Evolutionary conservation across 1,140 invertebrate genomes (phyloP), one percentile per base, ranked within the genome.

Genomic region (Proales similis): DNA sequence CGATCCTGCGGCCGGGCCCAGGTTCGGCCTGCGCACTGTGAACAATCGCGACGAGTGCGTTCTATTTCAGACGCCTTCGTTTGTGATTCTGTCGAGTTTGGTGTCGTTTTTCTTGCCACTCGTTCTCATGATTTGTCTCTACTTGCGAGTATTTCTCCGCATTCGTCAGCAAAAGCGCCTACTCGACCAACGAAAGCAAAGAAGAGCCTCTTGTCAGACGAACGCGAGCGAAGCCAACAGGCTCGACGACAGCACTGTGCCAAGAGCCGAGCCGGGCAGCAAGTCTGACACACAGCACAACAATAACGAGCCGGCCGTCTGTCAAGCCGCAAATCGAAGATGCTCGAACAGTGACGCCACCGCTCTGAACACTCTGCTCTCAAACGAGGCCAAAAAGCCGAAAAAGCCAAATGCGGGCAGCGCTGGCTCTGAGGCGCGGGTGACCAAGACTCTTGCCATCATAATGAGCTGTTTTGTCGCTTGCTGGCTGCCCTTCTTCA

Each of bases 71-170:
- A 70, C 67, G 9, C 82, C 84, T 48, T 86, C 86, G 19, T 99
- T 98, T 78, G 93, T 98, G 67, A 79, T 98, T 46, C 97, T 89
- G 76, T 91, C 88, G 3, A 90, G 90, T 1, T 81, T 92, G 20
- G 89, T 90, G 6, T 92, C 89, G 48, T 96, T 96, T 81, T 92
- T 90, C 74, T 85, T 95, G 68, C 91, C 92, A 9, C 90, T 91
- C 84, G 82, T 90, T 66, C 85, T 95, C 30, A 94, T 95, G 87
- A 79, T 93, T 48, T 92, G 94, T 80, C 88, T 96, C 77, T 95
- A 96, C 77, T 90, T 88, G 82, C 81, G 87, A 65, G 95, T 96
- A 67, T 95, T 95, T 77, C 82, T 85, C 60, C 89, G 71, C 24
- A 66, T 77, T 19, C 62, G 66, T 22, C 46, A 60, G n/a, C 53